Percentiles rank a stretch among this genome's conserved stretches.
phyloP scores from a whole-genome alignment of 1,140 invertebrate species.

The Forficula auricularia region DNA sequence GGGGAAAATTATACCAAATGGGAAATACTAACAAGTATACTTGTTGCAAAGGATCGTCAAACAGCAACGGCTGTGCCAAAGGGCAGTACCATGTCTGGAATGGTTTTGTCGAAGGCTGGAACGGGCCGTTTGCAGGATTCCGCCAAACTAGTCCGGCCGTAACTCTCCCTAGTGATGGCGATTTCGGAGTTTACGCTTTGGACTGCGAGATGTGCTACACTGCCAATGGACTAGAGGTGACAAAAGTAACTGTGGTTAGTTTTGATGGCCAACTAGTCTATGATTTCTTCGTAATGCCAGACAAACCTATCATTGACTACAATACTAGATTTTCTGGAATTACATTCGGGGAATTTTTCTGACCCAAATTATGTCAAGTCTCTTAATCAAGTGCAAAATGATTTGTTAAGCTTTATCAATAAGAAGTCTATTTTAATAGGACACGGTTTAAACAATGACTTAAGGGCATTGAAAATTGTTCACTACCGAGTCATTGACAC shows the following conservation, averaged over 20 bases:
- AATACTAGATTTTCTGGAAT: constrained; percentile 82
- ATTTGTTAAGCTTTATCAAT: constrained; percentile 70
- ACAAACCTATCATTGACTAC: constrained; percentile 75
- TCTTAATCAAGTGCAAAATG: constrained; percentile 74
- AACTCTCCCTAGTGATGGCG: no score
- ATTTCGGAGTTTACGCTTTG: constrained; percentile 74
- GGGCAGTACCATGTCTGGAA: no score
- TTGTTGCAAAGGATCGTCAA: no score
- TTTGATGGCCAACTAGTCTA: constrained; percentile 61
- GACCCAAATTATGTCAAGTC: no score
- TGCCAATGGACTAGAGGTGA: constrained; percentile 72
- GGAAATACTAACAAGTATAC: no score
- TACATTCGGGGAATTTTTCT: no score
- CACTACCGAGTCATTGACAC: constrained; percentile 86
- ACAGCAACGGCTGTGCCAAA: no score
- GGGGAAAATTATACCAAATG: no score
- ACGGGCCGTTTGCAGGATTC: no score
- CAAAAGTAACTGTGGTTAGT: constrained; percentile 76
- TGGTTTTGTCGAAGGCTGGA: no score
- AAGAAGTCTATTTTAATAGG: constrained; percentile 85
- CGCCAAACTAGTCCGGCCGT: no score
- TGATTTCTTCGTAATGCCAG: constrained; percentile 74
- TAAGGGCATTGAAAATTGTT: constrained; percentile 79
- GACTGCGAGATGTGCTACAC: constrained; percentile 94
- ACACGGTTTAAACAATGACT: constrained; percentile 90